phyloP scores from a whole-genome alignment of 2,888 invertebrate species.

The Pantelozetes paolii region DNA sequence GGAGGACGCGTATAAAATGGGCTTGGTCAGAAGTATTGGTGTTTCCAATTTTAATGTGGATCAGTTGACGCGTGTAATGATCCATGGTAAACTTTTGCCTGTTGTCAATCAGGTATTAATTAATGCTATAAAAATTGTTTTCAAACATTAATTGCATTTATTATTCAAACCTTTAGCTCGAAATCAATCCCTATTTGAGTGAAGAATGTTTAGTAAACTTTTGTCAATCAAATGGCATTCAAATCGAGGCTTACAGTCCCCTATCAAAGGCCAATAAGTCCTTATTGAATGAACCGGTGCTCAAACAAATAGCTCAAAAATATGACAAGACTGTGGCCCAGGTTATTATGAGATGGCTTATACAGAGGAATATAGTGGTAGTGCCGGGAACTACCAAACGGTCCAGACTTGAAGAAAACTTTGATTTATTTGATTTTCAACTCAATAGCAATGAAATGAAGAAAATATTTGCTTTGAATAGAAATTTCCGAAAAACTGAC shows the following conservation, averaged over 20 bases:
- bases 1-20: constrained; percentile 51
- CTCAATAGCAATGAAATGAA: constrained; percentile 30
- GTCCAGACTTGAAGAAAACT: constrained; percentile 28
- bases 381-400: constrained; percentile 11
- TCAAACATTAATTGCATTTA: not conserved
- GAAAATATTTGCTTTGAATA: constrained; percentile 2
- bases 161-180: not conserved
- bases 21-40: constrained; percentile 71
- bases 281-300: constrained; percentile 14
- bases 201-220: constrained; percentile 34
- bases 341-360: constrained; percentile 30
- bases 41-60: constrained; percentile 73
- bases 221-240: not conserved
- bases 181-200: constrained; percentile 35
- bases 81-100: not conserved
- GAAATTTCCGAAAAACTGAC: not conserved
- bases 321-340: constrained; percentile 36
- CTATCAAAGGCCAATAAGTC: not conserved
- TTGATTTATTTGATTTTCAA: constrained; percentile 22
- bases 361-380: constrained; percentile 28
- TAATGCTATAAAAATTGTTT: not conserved
- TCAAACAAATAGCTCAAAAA: constrained; percentile 32
- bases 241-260: constrained; percentile 39
- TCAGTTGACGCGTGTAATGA: constrained; percentile 59
- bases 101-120: constrained; percentile 39